phyloP scores from a whole-genome alignment of 2,888 invertebrate genomes.

The Maniola hyperantus region DNA sequence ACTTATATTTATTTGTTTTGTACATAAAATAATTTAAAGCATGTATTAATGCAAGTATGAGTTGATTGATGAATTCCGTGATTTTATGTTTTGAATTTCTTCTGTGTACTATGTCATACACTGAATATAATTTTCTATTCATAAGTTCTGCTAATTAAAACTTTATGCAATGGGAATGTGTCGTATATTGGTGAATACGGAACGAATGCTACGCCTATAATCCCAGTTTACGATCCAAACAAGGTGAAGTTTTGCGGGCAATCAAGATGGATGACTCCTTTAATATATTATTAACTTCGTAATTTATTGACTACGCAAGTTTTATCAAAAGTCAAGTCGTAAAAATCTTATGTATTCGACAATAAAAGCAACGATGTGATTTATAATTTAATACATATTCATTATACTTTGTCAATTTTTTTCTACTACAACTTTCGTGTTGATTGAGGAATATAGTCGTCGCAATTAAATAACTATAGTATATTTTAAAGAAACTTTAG shows the following conservation, averaged over 20 bases:
- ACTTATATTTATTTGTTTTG: neutral
- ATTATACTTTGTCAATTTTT: slow-evolving; percentile 64
- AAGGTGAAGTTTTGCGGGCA: slow-evolving; percentile 53
- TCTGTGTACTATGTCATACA: too few relatives aligned
- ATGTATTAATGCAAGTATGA: neutral
- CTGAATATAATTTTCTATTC: neutral
- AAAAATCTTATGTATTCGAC: slow-evolving; percentile 55
- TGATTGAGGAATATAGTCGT: slow-evolving; percentile 67
- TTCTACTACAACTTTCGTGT: slow-evolving; percentile 63
- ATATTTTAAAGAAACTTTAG: slow-evolving; percentile 30
- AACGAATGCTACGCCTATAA: slow-evolving; percentile 32
- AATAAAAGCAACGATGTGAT: slow-evolving; percentile 27
- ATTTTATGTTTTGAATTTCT: too few relatives aligned
- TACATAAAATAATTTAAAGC: neutral
- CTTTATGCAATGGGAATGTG: slow-evolving; percentile 5
- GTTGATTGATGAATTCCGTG: too few relatives aligned
- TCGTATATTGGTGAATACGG: slow-evolving; percentile 1
- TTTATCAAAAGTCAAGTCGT: slow-evolving; percentile 56
- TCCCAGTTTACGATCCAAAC: slow-evolving; percentile 53
- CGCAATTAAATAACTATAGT: slow-evolving; percentile 59
- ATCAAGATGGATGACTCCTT: slow-evolving; percentile 52
- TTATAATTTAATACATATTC: slow-evolving; percentile 56
- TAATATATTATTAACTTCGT: slow-evolving; percentile 58
- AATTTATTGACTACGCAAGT: slow-evolving; percentile 60
- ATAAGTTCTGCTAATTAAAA: neutral